Base-by-base conservation (phyloP, 2,797 vertebrate genomes). In the Sebastes vulpes region DNA sequence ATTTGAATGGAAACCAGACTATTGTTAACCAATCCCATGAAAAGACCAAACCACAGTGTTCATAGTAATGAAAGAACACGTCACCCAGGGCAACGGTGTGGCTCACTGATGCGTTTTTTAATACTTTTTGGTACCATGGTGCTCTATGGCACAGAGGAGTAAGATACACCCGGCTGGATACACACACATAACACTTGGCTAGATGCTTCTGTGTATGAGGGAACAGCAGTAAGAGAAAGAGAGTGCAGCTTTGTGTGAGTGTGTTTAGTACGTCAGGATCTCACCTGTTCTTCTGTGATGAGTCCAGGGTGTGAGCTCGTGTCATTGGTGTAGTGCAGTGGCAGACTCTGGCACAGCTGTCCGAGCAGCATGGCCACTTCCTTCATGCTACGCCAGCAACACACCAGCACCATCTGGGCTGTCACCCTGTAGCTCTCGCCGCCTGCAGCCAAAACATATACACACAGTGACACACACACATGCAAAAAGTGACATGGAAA, bases 321-420 rank as follows among this genome's bases (percentile, higher is more conserved):
- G 35, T 77, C 69, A 2, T 52, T 50, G 75, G 67, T 85, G 87
- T 92, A 86, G 64, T 86, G 90, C 23, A 96, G 83, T 38, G 97
- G 97, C 18, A 99, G 90, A 79, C 96, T 96, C 89, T 98, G 97
- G 92, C 98, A 99, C 79, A 99, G 89, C 4, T 97, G 95, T 56
- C 98, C 98, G 6, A 99, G 89, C 75, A 99, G 96, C 92, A 99
- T 96, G 84, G 98, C 97, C 28, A 98, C 96, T 90, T 99, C 98
- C 95, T 99, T 99, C 98, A 99, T 98, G 83, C 97, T 99, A 92
- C 98, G 96, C 99, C 99, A 99, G 87, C 98, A 99, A 83, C 98
- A 99, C 0, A 99, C 97, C 77, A 99, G 95, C 73, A 99, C 97
- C 97, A 98, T 98, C 84, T 99, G 98, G 82, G 98, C 98, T 0